These are phyloP conservation scores for Clistopyga incitator DNA, from an alignment of 2,888 invertebrate species.

Conservation along the genomic window DNA sequence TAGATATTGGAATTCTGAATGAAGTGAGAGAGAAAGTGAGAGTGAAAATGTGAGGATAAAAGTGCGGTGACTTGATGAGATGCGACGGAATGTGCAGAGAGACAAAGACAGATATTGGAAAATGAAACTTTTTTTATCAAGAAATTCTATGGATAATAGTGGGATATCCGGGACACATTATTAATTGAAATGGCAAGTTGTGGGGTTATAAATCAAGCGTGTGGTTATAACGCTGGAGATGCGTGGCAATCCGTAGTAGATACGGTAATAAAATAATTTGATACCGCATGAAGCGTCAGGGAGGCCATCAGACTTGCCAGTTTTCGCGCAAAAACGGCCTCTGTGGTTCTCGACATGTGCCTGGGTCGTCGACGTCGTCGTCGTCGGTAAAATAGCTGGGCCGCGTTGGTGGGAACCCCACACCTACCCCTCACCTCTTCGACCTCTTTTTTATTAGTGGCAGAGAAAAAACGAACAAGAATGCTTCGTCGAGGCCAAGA, in stretches of 20 bases:
- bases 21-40: conserved; percentile 5
- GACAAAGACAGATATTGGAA: conserved; percentile 3
- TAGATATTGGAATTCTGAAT: conserved; percentile 52
- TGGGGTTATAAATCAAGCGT: conserved; percentile 25
- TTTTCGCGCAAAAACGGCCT: conserved; percentile 47
- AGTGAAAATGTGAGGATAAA: not conserved
- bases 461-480: conserved; percentile 41
- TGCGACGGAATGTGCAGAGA: conserved; percentile 35
- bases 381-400: conserved; percentile 35
- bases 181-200: conserved; percentile 49
- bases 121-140: conserved; percentile 42
- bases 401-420: conserved; percentile 31
- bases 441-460: conserved; percentile 52
- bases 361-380: conserved; percentile 27
- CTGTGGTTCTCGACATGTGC: conserved; percentile 31
- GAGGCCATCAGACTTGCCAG: conserved; percentile 14
- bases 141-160: conserved; percentile 13
- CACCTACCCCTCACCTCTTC: conserved; percentile 44
- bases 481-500: conserved; percentile 44
- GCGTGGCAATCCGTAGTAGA: not conserved
- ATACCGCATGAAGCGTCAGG: conserved; percentile 43
- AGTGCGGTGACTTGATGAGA: conserved; percentile 16
- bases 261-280: conserved; percentile 51
- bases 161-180: not conserved
- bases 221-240: conserved; percentile 23